Conservation (phyloP, 2,888 invertebrate genomes). For the Aspidiotus destructor region DNA sequence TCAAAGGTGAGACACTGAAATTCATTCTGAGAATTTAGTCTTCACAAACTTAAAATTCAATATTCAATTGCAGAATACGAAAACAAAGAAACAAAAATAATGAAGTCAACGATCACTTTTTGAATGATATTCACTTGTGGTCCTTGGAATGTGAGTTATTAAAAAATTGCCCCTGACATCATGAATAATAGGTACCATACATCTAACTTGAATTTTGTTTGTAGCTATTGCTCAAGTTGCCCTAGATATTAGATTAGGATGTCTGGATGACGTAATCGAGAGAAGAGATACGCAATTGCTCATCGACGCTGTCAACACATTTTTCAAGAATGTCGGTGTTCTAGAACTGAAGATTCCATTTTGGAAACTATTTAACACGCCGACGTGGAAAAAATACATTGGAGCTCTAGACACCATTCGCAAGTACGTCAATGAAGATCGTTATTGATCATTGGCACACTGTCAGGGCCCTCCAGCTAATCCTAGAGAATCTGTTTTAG, state of each 20-base stretch:
- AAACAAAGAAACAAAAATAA: constrained; percentile 50
- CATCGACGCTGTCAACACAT: constrained; percentile 74
- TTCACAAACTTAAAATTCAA: background rate
- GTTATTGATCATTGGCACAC: background rate
- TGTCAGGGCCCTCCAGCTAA: background rate
- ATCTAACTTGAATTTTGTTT: constrained; percentile 38
- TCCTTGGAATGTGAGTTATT: constrained; percentile 72
- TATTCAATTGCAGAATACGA: constrained; percentile 44
- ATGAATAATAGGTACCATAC: too few relatives aligned
- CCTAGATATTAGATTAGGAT: constrained; percentile 73
- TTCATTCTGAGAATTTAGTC: background rate
- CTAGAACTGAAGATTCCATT: constrained; percentile 74
- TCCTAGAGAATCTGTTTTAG: constrained; percentile 43
- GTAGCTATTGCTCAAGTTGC: constrained; percentile 79
- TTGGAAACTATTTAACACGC: constrained; percentile 71
- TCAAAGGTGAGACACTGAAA: constrained; percentile 46
- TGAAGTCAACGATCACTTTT: constrained; percentile 69
- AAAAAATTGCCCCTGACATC: background rate
- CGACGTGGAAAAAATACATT: constrained; percentile 70
- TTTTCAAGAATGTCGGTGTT: constrained; percentile 68
- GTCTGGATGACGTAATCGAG: constrained; percentile 55
- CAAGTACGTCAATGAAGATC: constrained; percentile 44
- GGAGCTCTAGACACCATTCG: constrained; percentile 60
- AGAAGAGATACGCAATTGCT: constrained; percentile 67
- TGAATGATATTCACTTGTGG: constrained; percentile 85